Percentiles rank a stretch among this genome's conserved stretches.
phyloP scores from a whole-genome alignment of 2,888 invertebrate species.

The Sinodicranocentrus sp. region DNA sequence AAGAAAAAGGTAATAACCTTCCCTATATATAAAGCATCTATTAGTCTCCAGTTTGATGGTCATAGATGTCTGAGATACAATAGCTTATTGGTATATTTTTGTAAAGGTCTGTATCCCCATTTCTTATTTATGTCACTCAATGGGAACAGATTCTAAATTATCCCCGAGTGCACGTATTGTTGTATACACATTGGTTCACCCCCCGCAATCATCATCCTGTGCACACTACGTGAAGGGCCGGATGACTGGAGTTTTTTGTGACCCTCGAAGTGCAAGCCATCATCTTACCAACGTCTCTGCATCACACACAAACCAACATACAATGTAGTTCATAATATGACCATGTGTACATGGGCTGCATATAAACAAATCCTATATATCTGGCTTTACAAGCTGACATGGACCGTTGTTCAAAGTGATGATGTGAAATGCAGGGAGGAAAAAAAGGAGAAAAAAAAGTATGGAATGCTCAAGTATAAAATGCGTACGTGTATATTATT shows the following conservation, averaged over 20 bases:
- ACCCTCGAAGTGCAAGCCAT: constrained; percentile 44
- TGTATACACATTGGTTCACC: constrained; percentile 67
- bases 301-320: background rate
- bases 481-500: constrained; percentile 52
- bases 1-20: constrained; percentile 34
- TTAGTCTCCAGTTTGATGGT: constrained; percentile 6
- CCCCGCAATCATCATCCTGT: constrained; percentile 69
- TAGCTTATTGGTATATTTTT: background rate
- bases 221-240: constrained; percentile 60
- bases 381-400: no score
- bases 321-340: background rate
- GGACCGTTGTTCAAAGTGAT: constrained; percentile 6
- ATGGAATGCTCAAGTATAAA: constrained; percentile 51
- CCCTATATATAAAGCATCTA: constrained; percentile 9
- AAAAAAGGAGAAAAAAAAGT: constrained; percentile 18
- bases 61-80: constrained; percentile 11
- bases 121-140: constrained; percentile 29
- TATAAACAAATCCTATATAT: constrained; percentile 19
- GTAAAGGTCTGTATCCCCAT: background rate
- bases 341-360: background rate
- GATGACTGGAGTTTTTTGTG: constrained; percentile 65
- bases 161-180: constrained; percentile 57
- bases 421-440: constrained; percentile 29
- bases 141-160: constrained; percentile 60
- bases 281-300: background rate